Base-by-base conservation (phyloP, 1,140 invertebrate species). In the Streblospio benedicti region DNA sequence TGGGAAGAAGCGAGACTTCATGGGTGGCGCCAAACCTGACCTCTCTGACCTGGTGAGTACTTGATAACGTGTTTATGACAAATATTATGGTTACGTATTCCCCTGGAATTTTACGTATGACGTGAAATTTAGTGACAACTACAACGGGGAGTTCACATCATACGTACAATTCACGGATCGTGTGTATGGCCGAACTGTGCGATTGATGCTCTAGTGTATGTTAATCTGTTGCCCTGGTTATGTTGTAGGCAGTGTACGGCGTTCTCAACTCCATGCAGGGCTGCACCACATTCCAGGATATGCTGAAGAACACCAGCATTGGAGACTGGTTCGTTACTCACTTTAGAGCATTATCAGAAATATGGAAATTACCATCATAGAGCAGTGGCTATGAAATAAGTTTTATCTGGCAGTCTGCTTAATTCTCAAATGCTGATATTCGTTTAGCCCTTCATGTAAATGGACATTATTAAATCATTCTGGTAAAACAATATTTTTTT, bases 241-340 rank as follows among this genome's bases (percentile, higher is more conserved):
- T 56, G 28, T 73, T 71, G 32, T 57, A 82, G 81, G 85, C 91
- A 4, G 88, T 98, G 0, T 99, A 89, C 76, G 96, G 95, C 14
- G 85, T 94, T 12, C 79, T 99, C 2, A 91, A 84, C 67, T 94
- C 93, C 69, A 96, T 98, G 71, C 93, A 97, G 80, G 95, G 95
- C 0, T 97, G 93, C 71, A 67, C 81, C 51, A 92, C 95, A 3
- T 98, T 98, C 74, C 77, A 87, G 68, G 95, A 98, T 73, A 78
- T 90, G 25, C 41, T 75, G 83, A 18, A 57, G n/a, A 81, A 90
- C 71, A 90, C 90, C 0, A 84, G 84, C 52, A 85, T 94, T 55
- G 68, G 76, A 18, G 58, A 63, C 4, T 85, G 83, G 83, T 85
- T 80, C 65, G 20, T 18, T 58, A n/a, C n/a, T 41, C 35, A 41